phyloP scores from a whole-genome alignment of 1,140 invertebrate genomes.

The Habropoda laboriosa region DNA sequence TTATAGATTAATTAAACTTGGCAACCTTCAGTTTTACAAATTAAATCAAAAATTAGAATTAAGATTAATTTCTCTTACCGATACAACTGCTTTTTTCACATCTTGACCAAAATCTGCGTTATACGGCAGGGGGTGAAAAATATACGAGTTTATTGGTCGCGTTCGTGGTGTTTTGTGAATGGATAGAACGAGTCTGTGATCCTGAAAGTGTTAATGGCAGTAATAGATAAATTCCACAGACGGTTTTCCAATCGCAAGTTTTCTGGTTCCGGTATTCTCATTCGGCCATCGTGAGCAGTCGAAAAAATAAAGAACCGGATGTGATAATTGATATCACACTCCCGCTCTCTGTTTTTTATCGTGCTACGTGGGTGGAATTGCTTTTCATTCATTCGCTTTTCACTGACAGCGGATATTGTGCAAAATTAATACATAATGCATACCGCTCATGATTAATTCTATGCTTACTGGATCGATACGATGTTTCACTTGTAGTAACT shows the following conservation, averaged over 20 bases:
- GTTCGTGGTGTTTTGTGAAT: too few species aligned
- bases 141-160: too few species aligned
- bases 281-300: background rate
- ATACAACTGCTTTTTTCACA: too few species aligned
- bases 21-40: too few species aligned
- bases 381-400: constrained; percentile 57
- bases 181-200: too few species aligned
- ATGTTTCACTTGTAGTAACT: constrained; percentile 31
- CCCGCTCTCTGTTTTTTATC: constrained; percentile 66
- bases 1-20: too few species aligned
- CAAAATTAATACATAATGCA: constrained; percentile 58
- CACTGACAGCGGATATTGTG: constrained; percentile 50
- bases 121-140: too few species aligned
- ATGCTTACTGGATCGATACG: constrained; percentile 40
- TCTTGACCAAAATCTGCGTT: too few species aligned
- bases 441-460: constrained; percentile 27
- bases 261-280: too few species aligned
- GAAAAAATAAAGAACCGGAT: constrained; percentile 70
- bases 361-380: constrained; percentile 66
- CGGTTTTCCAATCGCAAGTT: background rate
- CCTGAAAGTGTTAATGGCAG: too few species aligned
- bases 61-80: too few species aligned
- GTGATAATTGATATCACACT: constrained; percentile 73
- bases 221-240: background rate
- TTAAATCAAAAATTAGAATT: too few species aligned